phyloP scores from a whole-genome alignment of 2,797 vertebrate species.

The Peromyscus eremicus region DNA sequence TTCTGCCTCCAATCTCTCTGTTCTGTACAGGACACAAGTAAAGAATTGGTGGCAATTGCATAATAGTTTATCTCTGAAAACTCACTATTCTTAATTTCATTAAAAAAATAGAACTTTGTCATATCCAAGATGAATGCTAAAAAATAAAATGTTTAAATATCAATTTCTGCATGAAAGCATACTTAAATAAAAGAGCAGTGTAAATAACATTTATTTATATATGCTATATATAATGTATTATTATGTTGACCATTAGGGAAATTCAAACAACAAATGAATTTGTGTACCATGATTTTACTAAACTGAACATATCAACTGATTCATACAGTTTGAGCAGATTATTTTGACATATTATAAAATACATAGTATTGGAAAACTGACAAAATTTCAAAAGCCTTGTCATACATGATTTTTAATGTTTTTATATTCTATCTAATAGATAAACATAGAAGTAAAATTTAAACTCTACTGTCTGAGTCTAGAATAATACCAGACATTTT shows the following conservation, averaged over 20 bases:
- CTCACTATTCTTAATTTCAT: background rate
- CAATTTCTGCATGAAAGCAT: background rate
- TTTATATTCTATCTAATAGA: background rate
- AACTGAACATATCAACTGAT: too few species aligned
- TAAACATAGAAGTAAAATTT: background rate
- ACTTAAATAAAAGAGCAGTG: background rate
- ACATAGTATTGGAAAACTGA: background rate
- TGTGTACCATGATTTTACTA: too few species aligned
- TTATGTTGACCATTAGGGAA: too few species aligned
- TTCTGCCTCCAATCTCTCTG: background rate
- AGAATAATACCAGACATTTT: background rate
- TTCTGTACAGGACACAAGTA: background rate
- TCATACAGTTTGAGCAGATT: background rate
- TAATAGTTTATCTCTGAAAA: background rate
- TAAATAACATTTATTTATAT: background rate
- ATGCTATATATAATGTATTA: too few species aligned
- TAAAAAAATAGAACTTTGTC: background rate
- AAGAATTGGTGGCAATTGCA: background rate
- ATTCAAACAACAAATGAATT: too few species aligned
- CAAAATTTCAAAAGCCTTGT: background rate
- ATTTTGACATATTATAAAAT: background rate
- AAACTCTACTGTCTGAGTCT: background rate
- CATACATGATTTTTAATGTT: background rate
- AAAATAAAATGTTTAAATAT: background rate
- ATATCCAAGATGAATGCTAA: background rate